Percentiles rank a stretch among this genome's conserved stretches.
phyloP scores from a whole-genome alignment of 1,140 invertebrate species.

The Zaprionus tsacasi region DNA sequence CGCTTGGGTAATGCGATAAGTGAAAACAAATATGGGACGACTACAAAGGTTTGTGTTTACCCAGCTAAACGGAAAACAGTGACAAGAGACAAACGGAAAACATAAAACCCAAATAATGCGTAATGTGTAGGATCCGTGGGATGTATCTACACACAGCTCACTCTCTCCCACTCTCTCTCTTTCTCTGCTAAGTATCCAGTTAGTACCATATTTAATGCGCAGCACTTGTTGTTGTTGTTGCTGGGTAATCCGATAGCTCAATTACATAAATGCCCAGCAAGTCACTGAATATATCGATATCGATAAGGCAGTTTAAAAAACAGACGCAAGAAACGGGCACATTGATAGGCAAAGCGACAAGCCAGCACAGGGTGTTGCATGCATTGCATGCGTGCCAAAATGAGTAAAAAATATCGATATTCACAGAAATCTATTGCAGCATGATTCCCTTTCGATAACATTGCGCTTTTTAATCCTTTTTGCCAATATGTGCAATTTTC shows the following conservation, averaged over 20 bases:
- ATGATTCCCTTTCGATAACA: background rate
- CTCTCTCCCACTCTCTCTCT: background rate
- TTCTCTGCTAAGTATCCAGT: background rate
- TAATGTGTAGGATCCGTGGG: slow-evolving; percentile 48
- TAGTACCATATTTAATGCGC: background rate
- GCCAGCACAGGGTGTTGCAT: background rate
- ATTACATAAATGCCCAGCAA: background rate
- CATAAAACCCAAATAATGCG: slow-evolving; percentile 50
- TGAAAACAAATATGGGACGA: slow-evolving; percentile 74
- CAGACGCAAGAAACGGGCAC: background rate
- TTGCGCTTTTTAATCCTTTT: background rate
- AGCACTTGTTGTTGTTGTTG: background rate
- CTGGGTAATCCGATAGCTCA: slow-evolving; percentile 3
- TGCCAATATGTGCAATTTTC: background rate
- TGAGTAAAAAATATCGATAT: background rate
- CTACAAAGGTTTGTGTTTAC: slow-evolving; percentile 74
- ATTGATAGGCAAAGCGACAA: background rate
- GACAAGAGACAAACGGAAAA: slow-evolving; percentile 56
- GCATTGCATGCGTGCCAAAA: background rate
- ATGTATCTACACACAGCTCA: background rate
- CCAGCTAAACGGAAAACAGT: slow-evolving; percentile 57
- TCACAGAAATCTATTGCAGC: background rate
- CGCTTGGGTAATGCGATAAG: slow-evolving; percentile 69
- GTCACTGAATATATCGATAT: background rate
- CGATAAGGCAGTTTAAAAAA: background rate